phyloP scores from a whole-genome alignment of 2,797 vertebrate genomes.

The Selene dorsalis region DNA sequence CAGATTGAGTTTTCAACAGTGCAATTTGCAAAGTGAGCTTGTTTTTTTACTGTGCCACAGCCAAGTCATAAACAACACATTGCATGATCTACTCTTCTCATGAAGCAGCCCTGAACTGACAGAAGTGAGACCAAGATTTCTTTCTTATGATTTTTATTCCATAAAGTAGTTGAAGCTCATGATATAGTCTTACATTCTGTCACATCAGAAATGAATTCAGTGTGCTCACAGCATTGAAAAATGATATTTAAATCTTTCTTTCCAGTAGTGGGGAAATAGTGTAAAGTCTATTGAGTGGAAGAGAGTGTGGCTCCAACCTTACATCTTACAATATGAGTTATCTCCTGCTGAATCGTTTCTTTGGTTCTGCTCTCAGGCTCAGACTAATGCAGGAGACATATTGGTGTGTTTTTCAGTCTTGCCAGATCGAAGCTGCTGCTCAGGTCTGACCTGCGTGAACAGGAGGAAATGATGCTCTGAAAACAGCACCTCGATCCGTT shows the following conservation, averaged over 20 bases:
- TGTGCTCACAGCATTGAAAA: too few relatives aligned
- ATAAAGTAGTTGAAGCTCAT: too few relatives aligned
- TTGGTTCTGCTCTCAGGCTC: constrained; percentile 18
- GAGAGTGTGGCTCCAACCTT: neutral
- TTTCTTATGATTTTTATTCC: too few relatives aligned
- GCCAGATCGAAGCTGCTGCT: constrained; percentile 26
- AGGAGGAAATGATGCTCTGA: constrained; percentile 35
- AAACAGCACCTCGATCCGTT: constrained; percentile 42
- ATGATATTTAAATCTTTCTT: neutral
- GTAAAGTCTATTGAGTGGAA: neutral
- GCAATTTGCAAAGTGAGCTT: neutral
- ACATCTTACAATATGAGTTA: neutral
- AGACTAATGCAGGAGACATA: constrained; percentile 40
- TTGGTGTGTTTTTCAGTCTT: constrained; percentile 37
- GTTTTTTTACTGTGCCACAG: neutral
- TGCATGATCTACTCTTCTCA: too few relatives aligned
- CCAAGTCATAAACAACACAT: neutral
- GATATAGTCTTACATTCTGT: too few relatives aligned
- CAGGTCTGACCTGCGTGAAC: constrained; percentile 30
- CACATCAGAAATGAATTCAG: too few relatives aligned
- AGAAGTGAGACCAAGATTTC: too few relatives aligned
- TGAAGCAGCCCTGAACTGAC: too few relatives aligned
- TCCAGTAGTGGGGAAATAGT: neutral
- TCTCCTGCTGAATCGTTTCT: constrained; percentile 44
- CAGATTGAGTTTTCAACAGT: neutral